Conservation (phyloP, 1,140 invertebrate species). For the Zaprionus ornatus region DNA sequence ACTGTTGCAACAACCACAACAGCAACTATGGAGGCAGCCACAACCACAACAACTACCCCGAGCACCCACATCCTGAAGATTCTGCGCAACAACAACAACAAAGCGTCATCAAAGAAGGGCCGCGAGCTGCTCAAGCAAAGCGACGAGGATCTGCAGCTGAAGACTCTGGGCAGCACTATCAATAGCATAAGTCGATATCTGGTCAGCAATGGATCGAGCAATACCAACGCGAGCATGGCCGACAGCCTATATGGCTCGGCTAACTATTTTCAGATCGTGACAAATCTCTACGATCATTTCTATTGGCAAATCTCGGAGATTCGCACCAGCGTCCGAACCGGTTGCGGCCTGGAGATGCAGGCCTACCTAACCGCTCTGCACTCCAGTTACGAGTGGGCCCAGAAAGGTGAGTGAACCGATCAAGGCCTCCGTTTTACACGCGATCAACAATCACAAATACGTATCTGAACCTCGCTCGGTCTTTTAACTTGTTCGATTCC, state of each 20-base stretch:
- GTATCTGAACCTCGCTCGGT: background rate
- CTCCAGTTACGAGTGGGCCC: slow-evolving; percentile 76
- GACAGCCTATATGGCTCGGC: slow-evolving; percentile 68
- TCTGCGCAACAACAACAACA: slow-evolving; percentile 64
- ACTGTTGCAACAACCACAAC: slow-evolving; percentile 19
- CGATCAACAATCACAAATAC: background rate
- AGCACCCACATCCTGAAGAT: slow-evolving; percentile 77
- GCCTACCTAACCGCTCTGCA: slow-evolving; percentile 77
- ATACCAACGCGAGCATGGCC: slow-evolving; percentile 45
- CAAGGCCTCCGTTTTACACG: background rate
- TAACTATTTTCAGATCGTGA: slow-evolving; percentile 77
- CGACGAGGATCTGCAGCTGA: slow-evolving; percentile 69
- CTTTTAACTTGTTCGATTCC: background rate
- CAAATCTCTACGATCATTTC: slow-evolving; percentile 82
- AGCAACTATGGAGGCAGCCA: slow-evolving; percentile 7
- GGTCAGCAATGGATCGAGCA: slow-evolving; percentile 34
- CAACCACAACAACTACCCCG: slow-evolving; percentile 29
- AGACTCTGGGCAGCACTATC: slow-evolving; percentile 64
- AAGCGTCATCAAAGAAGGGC: slow-evolving; percentile 59
- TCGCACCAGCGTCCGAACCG: slow-evolving; percentile 65
- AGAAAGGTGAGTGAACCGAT: slow-evolving; percentile 60
- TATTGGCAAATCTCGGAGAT: slow-evolving; percentile 80
- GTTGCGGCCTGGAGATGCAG: slow-evolving; percentile 75
- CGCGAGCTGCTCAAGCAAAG: slow-evolving; percentile 67
- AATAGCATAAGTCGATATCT: slow-evolving; percentile 74